Percentiles rank a stretch among this genome's conserved stretches.
These are phyloP conservation scores for Ornithoptera alexandrae DNA, from an alignment of 2,888 invertebrate species.

Conservation along the genomic window DNA sequence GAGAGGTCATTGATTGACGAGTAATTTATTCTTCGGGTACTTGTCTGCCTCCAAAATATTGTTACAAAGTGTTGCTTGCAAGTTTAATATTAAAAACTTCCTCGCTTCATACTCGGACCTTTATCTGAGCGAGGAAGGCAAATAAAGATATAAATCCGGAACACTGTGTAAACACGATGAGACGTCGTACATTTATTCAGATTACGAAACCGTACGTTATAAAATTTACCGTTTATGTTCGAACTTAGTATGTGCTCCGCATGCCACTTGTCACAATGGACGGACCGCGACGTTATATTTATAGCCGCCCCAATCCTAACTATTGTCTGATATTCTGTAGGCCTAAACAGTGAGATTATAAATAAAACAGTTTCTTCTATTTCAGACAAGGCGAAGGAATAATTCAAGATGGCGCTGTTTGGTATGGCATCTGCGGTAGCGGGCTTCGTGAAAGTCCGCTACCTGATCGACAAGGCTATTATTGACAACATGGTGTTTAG, in stretches of 20 bases:
- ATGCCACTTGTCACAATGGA: conserved; percentile 62
- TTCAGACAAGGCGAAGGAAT: conserved; percentile 42
- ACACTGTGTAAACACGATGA: conserved; percentile 49
- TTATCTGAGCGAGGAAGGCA: conserved; percentile 41
- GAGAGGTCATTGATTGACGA: conserved; percentile 72
- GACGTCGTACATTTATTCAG: conserved; percentile 19
- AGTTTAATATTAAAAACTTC: conserved; percentile 39
- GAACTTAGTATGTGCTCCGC: conserved; percentile 65
- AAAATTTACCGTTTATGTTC: conserved; percentile 66
- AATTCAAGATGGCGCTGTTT: conserved; percentile 85
- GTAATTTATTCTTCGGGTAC: conserved; percentile 43
- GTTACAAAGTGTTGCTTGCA: conserved; percentile 47
- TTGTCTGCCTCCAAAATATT: conserved; percentile 34
- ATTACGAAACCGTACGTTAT: conserved; percentile 51
- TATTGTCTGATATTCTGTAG: conserved; percentile 40
- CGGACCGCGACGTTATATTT: conserved; percentile 51
- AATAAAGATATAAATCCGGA: conserved; percentile 41
- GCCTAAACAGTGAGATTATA: conserved; percentile 23
- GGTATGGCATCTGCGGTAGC: conserved; percentile 93
- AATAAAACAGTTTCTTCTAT: conserved; percentile 31
- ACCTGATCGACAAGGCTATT: conserved; percentile 91
- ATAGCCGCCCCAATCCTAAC: conserved; percentile 50
- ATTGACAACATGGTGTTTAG: conserved; percentile 95
- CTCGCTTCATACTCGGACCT: conserved; percentile 32
- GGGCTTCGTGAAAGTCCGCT: conserved; percentile 94